These are phyloP conservation scores for Meta bourneti DNA, from an alignment of 2,888 invertebrate species.

Conservation along the genomic window DNA sequence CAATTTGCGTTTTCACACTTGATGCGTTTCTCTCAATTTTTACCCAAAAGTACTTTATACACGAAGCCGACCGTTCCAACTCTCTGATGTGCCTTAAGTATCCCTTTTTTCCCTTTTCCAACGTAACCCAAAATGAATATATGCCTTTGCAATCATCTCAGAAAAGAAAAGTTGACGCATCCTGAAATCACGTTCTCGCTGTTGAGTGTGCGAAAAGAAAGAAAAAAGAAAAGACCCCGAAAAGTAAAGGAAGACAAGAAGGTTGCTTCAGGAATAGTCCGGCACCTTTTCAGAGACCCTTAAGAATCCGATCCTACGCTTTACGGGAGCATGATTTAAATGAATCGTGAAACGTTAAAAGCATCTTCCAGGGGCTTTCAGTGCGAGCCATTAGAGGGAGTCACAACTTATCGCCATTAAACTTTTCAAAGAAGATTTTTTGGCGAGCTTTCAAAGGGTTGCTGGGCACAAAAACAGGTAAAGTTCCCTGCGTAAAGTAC, in stretches of 20 bases:
- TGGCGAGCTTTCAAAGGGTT: constrained; percentile 61
- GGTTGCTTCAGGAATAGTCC: constrained; percentile 12
- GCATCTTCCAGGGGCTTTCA: constrained; percentile 54
- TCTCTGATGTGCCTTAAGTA: constrained; percentile 37
- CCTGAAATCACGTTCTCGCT: background rate
- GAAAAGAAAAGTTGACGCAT: constrained; percentile 24
- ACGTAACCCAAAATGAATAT: constrained; percentile 13
- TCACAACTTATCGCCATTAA: constrained; percentile 73
- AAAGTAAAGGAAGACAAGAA: constrained; percentile 8
- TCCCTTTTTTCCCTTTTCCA: background rate
- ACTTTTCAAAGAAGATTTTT: constrained; percentile 61
- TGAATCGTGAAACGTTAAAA: constrained; percentile 75
- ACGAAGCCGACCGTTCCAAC: constrained; percentile 31
- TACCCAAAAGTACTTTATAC: constrained; percentile 1
- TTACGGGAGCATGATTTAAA: constrained; percentile 67
- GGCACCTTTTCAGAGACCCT: constrained; percentile 35
- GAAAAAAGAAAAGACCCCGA: background rate
- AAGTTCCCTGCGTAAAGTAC: constrained; percentile 23
- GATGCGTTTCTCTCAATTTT: constrained; percentile 27
- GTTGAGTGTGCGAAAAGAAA: background rate
- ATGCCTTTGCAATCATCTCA: constrained; percentile 37
- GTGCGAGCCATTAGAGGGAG: constrained; percentile 61
- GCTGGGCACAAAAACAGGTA: constrained; percentile 23
- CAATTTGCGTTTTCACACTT: constrained; percentile 42
- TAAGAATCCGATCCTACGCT: constrained; percentile 59